Evolutionary conservation across 2,797 vertebrate species (phyloP), one percentile per base, ranked within the genome.

Genomic region (Acipenser oxyrinchus): DNA sequence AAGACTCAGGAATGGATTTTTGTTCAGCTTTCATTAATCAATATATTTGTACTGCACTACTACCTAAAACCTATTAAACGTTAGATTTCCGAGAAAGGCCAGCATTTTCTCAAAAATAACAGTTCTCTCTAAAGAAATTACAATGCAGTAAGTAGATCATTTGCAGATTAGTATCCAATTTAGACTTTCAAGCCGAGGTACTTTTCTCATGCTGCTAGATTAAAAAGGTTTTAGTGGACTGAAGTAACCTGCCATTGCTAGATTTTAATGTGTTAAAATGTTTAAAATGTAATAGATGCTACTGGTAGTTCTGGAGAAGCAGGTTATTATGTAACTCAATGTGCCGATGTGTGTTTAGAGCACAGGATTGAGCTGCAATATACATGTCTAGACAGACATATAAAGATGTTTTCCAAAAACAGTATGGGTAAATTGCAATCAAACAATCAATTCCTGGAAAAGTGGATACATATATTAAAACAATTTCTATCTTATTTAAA

Each of bases 1-100:
- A 74, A 61, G 72, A 72, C 67, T 65, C 66, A 13, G 23, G 59
- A 78, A 76, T 76, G 69, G 75, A 75, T 72, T 73, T 69, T 68
- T 18, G 59, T 58, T 58, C 55, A 58, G 55, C 18, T 53, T 53
- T 62, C 64, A 55, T 18, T 63, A 71, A 78, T 77, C 76, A 68
- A 77, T 76, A 75, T 57, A 23, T 57, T 51, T 60, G 72, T 37
- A 37, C 37, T 37, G 37, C 37, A 37, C 37, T 37, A 37, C 64
- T 62, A n/a, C 59, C 62, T 63, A 67, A 73, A 63, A 67, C 69
- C 63, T 65, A 64, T 60, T 68, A 69, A 73, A 73, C 13, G 9
- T 37, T 65, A 51, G 65, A 60, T 60, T 59, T 60, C 70, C 58
- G 59, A 68, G 62, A 65, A 48, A 69, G 60, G 51, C 37, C 61